Conservation (phyloP, 2,113 vertebrate species). For the Mormoops blainvillei region DNA sequence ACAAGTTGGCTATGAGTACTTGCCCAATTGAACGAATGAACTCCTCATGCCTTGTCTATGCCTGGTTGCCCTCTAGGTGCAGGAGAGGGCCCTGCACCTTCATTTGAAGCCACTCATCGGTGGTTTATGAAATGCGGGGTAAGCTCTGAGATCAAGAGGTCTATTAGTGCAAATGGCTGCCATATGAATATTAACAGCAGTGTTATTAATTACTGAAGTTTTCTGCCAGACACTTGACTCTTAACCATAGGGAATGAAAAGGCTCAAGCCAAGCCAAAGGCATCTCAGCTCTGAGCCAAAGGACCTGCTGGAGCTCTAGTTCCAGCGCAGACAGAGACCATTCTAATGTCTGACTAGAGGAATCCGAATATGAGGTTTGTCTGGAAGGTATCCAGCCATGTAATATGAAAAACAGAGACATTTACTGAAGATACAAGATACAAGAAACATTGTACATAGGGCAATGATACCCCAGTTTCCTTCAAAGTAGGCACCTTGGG, state of each 20-base stretch:
- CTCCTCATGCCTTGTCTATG: neutral
- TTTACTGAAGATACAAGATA: too few species aligned
- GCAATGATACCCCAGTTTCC: too few species aligned
- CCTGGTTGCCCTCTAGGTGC: neutral
- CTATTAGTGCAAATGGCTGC: conserved; percentile 59
- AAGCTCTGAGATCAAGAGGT: conserved; percentile 42
- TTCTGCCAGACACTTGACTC: conserved; percentile 55
- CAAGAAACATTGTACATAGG: too few species aligned
- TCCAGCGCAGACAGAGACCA: neutral
- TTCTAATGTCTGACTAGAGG: neutral
- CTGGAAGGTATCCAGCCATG: too few species aligned
- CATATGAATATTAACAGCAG: conserved; percentile 52
- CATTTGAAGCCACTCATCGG: neutral
- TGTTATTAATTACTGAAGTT: conserved; percentile 47
- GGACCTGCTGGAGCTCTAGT: neutral
- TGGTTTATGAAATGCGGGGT: neutral
- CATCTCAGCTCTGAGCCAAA: neutral
- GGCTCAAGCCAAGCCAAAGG: neutral
- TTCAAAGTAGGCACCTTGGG: too few species aligned
- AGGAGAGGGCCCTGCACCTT: neutral
- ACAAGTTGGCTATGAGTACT: neutral
- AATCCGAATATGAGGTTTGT: neutral
- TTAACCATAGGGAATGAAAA: conserved; percentile 47
- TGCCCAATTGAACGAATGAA: neutral
- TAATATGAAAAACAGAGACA: too few species aligned